Base-by-base conservation (phyloP, 2,797 vertebrate genomes). In the Urosaurus nigricauda region DNA sequence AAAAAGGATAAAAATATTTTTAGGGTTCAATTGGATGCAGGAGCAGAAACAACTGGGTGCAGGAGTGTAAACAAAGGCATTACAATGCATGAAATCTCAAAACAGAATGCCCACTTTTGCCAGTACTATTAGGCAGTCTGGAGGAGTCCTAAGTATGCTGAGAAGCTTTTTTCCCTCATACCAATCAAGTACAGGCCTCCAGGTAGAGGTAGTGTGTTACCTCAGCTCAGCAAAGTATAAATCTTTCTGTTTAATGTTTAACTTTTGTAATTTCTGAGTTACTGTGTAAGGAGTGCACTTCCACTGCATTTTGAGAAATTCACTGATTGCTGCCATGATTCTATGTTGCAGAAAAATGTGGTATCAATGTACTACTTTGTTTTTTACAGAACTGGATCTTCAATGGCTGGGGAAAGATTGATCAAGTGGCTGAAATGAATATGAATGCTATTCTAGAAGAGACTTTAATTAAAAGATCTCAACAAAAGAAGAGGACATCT, bases 401-500 rank as follows among this genome's bases (percentile, higher is more conserved):
- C 96, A 96, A 97, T 98, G 97, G 97, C 97, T 94, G 96, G 94
- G 95, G 95, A 94, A 95, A 88, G 90, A 94, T 92, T 90, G 87
- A 95, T 88, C 92, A 96, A 96, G 94, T 90, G 96, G 94, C 91
- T 91, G 97, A 96, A 96, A 99, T 99, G 98, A 98, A 97, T 96
- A 95, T 87, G 2, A 97, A 97, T 94, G 93, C 93, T 95, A 97
- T 99, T 90, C 94, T 98, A 91, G 98, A 98, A 96, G 98, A 98
- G 96, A 97, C 94, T 95, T 96, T 99, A 94, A 98, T 98, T 96
- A 99, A 99, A 96, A 98, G 98, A 14, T 99, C 98, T 2, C 98
- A 99, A 93, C 98, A 99, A 97, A 99, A 98, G 96, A 98, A 98
- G 96, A 97, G 97, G 91, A 98, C 98, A 2, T 99, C 98, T 1